Percentiles rank a stretch among this genome's conserved stretches.
These are phyloP conservation scores for Caenorhabditis briggsae DNA, from an alignment of 1,140 invertebrate genomes.

Conservation along the genomic window DNA sequence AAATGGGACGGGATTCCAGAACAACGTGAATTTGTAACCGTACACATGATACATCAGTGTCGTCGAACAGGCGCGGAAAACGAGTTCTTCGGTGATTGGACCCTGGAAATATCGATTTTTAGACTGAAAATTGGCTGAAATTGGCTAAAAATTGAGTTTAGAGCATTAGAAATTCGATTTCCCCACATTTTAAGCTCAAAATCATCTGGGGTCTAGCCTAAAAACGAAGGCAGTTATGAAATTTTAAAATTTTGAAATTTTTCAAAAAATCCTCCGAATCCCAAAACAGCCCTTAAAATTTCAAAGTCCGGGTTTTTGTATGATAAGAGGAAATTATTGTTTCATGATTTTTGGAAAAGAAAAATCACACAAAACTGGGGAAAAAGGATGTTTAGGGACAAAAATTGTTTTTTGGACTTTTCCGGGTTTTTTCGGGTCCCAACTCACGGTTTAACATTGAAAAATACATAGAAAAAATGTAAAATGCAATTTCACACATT, in stretches of 20 bases:
- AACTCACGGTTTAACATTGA: no score
- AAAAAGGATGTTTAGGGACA: no score
- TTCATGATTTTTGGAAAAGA: no score
- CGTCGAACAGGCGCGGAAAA: conserved; percentile 29
- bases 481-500: no score
- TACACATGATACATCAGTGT: conserved; percentile 31
- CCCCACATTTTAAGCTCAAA: not conserved
- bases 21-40: not conserved
- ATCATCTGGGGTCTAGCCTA: not conserved
- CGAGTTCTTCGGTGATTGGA: conserved; percentile 59
- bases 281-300: no score
- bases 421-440: no score
- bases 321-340: not conserved
- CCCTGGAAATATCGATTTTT: not conserved
- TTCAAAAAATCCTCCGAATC: no score
- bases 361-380: no score
- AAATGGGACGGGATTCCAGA: conserved; percentile 31
- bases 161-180: not conserved
- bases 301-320: not conserved
- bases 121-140: not conserved
- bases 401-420: no score
- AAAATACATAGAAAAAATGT: no score
- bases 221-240: no score
- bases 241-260: no score
- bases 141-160: not conserved